phyloP scores from a whole-genome alignment of 2,113 vertebrate genomes.

The Malurus cyaneus region DNA sequence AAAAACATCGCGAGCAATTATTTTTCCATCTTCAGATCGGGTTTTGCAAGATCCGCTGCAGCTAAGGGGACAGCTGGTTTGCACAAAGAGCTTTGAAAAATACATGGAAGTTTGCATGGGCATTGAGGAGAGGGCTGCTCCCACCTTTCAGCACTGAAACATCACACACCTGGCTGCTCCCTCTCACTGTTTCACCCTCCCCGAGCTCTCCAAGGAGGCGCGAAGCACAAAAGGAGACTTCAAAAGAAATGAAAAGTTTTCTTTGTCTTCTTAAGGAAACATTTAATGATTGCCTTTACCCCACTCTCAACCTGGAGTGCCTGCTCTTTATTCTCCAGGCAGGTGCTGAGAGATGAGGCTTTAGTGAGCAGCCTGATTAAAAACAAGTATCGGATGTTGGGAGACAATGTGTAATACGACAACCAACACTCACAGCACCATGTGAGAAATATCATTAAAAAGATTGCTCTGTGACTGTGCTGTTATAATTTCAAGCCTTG shows the following conservation, averaged over 20 bases:
- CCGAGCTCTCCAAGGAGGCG: background rate
- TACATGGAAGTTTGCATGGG: fast-evolving
- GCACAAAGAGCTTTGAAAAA: background rate
- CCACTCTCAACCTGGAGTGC: background rate
- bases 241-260: background rate
- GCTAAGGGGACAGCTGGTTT: background rate
- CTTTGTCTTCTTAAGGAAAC: background rate
- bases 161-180: constrained; percentile 1
- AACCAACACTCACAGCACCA: background rate
- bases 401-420: background rate
- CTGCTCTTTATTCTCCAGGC: background rate
- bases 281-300: background rate
- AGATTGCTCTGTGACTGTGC: background rate
- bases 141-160: background rate
- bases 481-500: background rate
- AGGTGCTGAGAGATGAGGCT: constrained; percentile 43
- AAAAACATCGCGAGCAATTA: fast-evolving
- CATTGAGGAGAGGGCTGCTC: background rate
- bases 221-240: background rate
- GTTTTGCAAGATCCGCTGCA: background rate
- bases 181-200: background rate
- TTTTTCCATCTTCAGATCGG: background rate
- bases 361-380: background rate
- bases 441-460: background rate
- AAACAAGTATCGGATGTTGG: constrained; percentile 27